Percentiles rank a stretch among this genome's conserved stretches.
Evolutionary conservation across 2,797 vertebrate species (phyloP).

Genomic region (Acanthornis magna): DNA sequence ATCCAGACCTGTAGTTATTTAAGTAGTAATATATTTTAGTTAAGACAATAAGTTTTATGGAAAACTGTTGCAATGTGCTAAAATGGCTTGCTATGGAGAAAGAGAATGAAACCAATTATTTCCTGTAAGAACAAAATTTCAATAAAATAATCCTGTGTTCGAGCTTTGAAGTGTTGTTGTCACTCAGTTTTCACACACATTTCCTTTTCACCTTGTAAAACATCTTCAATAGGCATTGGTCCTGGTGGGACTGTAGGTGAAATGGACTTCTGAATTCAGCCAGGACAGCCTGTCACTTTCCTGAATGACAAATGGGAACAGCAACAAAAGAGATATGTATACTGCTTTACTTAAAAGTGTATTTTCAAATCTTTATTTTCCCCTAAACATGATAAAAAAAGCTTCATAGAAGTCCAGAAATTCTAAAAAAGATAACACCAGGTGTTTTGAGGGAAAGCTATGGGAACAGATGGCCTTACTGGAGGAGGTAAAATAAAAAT

Average conservation of each 20-base stretch:
- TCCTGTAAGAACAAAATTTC: background rate
- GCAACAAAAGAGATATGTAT: background rate
- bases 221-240: background rate
- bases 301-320: background rate
- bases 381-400: background rate
- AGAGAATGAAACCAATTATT: background rate
- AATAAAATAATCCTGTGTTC: background rate
- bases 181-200: background rate
- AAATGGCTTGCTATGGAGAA: background rate
- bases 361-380: slow-evolving; percentile 24
- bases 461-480: slow-evolving; percentile 62
- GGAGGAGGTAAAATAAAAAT: slow-evolving; percentile 65
- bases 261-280: background rate
- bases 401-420: slow-evolving; percentile 11
- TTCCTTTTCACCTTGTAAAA: background rate
- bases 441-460: slow-evolving; percentile 58
- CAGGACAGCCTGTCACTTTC: background rate
- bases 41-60: background rate
- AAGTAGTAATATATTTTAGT: background rate
- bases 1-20: background rate
- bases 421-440: slow-evolving; percentile 51
- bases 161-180: background rate
- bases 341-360: background rate
- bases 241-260: background rate
- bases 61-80: background rate